Conservation (phyloP, 2,113 vertebrate genomes). For the Atrichornis clamosus region DNA sequence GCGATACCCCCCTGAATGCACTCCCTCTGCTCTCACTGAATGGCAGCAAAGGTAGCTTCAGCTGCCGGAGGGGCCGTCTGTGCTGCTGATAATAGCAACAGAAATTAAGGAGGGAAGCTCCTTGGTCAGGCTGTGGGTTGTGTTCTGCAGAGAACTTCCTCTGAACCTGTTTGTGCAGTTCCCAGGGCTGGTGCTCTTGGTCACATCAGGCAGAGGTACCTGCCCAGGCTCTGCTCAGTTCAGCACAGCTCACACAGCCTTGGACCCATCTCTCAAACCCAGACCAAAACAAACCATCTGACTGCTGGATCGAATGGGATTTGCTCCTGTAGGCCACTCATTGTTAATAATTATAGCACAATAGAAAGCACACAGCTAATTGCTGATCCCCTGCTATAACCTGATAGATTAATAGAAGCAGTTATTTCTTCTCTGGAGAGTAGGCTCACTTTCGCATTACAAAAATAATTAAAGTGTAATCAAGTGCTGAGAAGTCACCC, state of each 20-base stretch:
- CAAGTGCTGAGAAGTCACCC: conserved; percentile 29
- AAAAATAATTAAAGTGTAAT: conserved; percentile 54
- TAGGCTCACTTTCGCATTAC: not conserved
- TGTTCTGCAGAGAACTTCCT: not conserved
- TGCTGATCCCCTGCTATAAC: conserved; percentile 3
- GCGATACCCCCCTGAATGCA: fast-evolving
- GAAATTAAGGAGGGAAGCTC: not conserved
- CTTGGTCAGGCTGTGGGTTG: not conserved
- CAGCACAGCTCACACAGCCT: not conserved
- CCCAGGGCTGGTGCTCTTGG: not conserved
- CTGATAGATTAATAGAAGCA: conserved; percentile 24
- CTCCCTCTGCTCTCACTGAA: not conserved
- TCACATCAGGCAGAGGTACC: not conserved
- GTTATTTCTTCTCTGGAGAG: conserved; percentile 14
- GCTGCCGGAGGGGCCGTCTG: not conserved
- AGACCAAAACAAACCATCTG: not conserved
- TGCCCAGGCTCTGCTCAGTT: not conserved
- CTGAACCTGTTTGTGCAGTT: fast-evolving
- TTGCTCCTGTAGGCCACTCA: not conserved
- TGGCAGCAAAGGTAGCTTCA: not conserved
- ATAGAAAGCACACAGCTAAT: not conserved
- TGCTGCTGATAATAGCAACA: not conserved
- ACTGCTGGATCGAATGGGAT: not conserved
- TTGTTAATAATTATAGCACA: conserved; percentile 27
- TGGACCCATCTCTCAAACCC: not conserved